Conservation (phyloP, 2,113 vertebrate genomes). For the Balaeniceps rex region DNA sequence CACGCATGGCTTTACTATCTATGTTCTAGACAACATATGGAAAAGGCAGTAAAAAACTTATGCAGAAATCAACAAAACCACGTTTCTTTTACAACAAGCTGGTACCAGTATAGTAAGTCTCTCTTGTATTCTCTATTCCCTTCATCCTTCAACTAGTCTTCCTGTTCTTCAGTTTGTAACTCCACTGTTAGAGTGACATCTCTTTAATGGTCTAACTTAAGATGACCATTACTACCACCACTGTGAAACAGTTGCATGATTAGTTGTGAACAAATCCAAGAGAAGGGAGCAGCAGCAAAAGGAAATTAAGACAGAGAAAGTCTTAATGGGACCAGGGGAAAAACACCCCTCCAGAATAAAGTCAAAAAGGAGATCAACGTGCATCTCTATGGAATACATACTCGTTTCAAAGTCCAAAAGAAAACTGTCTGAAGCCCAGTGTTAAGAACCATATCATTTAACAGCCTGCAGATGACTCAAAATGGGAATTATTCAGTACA, state of each 20-base stretch:
- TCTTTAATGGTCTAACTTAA: background rate
- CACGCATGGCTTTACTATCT: constrained; percentile 88
- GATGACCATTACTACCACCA: background rate
- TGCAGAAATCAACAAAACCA: background rate
- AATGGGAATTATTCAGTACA: background rate
- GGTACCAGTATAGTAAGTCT: background rate
- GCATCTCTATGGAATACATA: background rate
- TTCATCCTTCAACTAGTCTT: background rate
- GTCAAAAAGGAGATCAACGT: background rate
- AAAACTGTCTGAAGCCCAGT: background rate
- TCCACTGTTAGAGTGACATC: background rate
- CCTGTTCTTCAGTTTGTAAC: background rate
- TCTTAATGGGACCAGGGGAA: background rate
- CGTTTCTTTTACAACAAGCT: background rate
- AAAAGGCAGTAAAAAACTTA: background rate
- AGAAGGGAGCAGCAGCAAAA: background rate
- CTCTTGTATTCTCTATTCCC: background rate
- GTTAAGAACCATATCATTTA: background rate
- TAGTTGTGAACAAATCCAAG: background rate
- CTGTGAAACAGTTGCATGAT: background rate
- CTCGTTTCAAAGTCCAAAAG: background rate
- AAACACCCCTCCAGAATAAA: background rate
- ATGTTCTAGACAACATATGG: constrained; percentile 75
- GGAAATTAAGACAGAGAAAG: background rate
- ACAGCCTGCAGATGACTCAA: background rate